A percentile compares a stretch with the other conserved stretches of the same genome.
Conservation (phyloP, 2,113 vertebrate species). For the Tragelaphus scriptus region DNA sequence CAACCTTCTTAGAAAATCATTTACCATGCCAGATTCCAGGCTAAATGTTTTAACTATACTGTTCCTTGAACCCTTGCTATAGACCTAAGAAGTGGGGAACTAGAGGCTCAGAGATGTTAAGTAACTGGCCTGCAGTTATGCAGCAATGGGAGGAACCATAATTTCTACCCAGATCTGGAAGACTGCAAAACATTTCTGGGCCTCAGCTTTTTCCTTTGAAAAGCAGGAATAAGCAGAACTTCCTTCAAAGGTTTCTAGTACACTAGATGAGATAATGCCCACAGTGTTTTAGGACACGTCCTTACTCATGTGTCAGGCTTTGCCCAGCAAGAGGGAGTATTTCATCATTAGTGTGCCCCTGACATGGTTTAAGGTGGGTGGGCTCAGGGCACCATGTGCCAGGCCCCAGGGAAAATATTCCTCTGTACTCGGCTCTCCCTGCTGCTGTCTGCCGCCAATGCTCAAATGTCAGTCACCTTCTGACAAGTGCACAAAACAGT, state of each 20-base stretch:
- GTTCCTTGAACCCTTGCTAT: background rate
- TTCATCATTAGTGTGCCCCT: background rate
- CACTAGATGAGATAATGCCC: background rate
- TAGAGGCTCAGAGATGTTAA: background rate
- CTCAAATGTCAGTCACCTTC: background rate
- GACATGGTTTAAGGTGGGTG: background rate
- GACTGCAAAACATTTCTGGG: background rate
- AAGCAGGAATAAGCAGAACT: background rate
- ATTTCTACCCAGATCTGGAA: background rate
- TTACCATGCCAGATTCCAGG: background rate
- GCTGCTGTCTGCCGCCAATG: background rate
- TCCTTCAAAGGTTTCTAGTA: background rate
- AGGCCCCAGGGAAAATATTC: background rate
- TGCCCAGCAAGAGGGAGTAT: background rate
- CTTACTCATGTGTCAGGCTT: background rate
- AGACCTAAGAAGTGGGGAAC: background rate
- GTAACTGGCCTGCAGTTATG: background rate
- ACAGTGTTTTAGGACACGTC: background rate
- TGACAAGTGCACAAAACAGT: conserved; percentile 11
- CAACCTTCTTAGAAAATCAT: background rate
- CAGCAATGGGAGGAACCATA: background rate
- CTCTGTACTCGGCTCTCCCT: background rate
- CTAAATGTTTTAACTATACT: background rate
- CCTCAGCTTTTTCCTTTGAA: background rate
- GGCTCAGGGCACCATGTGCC: background rate